Evolutionary conservation across 2,797 vertebrate genomes (phyloP), one percentile per base, ranked within the genome.

Genomic region (Tamandua tetradactyla): DNA sequence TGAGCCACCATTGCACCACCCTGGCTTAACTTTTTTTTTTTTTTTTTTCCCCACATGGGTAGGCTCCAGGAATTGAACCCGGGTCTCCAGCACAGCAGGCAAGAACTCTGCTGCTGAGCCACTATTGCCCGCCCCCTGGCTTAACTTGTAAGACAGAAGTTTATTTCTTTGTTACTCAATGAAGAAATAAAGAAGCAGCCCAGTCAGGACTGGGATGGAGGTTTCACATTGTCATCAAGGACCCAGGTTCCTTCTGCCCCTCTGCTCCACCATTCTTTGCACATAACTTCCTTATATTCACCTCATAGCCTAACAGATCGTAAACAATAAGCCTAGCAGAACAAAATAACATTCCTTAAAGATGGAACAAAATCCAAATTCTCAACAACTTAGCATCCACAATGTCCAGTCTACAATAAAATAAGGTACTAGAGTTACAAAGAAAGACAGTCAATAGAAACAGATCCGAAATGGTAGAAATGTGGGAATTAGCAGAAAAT

Each of bases 271-370:
- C 37, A 2, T 49, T 68, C 59, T 49, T 64, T 57, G 6, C 52
- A 18, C 14, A 25, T 82, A 32, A 30, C 69, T 75, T 74, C 52
- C 32, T 62, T 49, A 87, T 68, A 62, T 20, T 87, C 27, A 62
- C 42, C 27, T 93, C 35, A 14, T 32, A 20, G 27, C 61, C 32
- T 62, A 44, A 30, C 69, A 59, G 42, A 20, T 13, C 18, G 81
- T 68, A 20, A 57, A 78, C 64, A 89, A 78, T 55, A 61, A 90
- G 57, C 27, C 47, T 1, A 4, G 59, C 11, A 90, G 17, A 62
- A 42, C 64, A 87, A 68, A 85, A 49, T 2, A 62, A 35, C n/a
- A 86, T 69, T 93, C 44, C 84, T 75, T 85, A 64, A 91, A 85
- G n/a, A 81, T 61, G 49, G 35, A 89, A 68, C 20, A 27, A 52